These are phyloP conservation scores for Apaloderma vittatum DNA, from an alignment of 2,113 vertebrate genomes.

Conservation along the genomic window DNA sequence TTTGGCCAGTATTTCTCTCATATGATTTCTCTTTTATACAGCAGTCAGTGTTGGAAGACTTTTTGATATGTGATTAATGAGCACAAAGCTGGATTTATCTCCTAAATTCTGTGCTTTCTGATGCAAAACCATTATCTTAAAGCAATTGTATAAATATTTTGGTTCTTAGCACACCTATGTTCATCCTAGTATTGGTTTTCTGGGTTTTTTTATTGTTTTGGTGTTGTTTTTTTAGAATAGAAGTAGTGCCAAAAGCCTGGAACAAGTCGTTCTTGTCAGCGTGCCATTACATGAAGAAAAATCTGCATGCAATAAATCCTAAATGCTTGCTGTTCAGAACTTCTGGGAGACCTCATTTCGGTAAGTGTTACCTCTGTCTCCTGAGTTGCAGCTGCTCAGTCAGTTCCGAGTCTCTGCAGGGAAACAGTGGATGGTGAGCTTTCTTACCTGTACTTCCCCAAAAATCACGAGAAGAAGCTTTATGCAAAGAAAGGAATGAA, in stretches of 20 bases:
- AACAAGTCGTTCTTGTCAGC: constrained; percentile 81
- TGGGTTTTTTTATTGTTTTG: not conserved
- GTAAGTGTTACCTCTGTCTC: constrained; percentile 74
- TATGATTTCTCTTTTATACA: not conserved
- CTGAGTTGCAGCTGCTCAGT: not conserved
- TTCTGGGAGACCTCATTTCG: constrained; percentile 85
- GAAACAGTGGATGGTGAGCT: not conserved
- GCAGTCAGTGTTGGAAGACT: not conserved
- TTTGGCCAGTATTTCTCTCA: not conserved
- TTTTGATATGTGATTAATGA: not conserved
- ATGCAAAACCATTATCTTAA: not conserved
- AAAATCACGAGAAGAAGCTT: not conserved
- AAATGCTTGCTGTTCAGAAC: constrained; percentile 81
- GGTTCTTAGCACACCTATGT: not conserved
- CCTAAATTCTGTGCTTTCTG: not conserved
- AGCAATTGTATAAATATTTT: not conserved
- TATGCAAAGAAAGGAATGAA: not conserved
- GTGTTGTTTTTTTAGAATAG: constrained; percentile 74
- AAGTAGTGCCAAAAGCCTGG: constrained; percentile 88
- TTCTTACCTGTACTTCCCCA: not conserved
- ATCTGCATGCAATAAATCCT: constrained; percentile 85
- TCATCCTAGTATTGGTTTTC: not conserved
- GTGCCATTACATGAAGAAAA: constrained; percentile 73
- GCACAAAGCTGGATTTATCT: not conserved
- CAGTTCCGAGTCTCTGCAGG: not conserved